Percentiles rank a stretch among this genome's conserved stretches.
Conservation (phyloP, 2,113 vertebrate species). For the Tragulus kanchil region DNA sequence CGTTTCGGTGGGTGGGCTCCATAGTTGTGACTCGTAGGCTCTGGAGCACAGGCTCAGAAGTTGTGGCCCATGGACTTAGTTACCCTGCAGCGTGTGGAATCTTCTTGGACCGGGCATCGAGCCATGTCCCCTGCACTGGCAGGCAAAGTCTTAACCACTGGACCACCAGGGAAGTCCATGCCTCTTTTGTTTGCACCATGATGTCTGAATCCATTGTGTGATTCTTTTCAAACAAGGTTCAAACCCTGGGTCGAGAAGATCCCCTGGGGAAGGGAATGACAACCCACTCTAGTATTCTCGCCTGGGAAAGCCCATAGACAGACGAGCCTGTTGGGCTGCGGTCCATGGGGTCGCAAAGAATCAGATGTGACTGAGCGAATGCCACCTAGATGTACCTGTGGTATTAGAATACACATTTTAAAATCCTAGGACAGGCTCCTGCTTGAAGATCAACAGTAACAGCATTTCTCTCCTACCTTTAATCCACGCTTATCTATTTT, state of each 20-base stretch:
- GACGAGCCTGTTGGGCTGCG: too few relatives aligned
- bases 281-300: too few relatives aligned
- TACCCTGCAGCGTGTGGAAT: neutral
- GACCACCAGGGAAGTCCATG: neutral
- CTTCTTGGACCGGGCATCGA: neutral
- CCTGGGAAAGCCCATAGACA: too few relatives aligned
- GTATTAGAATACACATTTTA: neutral
- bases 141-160: neutral
- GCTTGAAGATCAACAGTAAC: neutral
- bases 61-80: neutral
- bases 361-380: too few relatives aligned
- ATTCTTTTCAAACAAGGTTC: slow-evolving; percentile 17
- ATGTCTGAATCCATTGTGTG: neutral
- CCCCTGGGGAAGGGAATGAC: too few relatives aligned
- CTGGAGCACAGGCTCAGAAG: neutral
- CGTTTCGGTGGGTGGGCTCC: too few relatives aligned
- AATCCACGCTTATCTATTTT: neutral
- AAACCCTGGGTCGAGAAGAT: too few relatives aligned
- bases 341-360: too few relatives aligned
- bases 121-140: neutral
- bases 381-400: neutral
- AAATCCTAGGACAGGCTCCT: neutral
- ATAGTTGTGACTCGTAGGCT: neutral
- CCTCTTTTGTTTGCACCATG: neutral
- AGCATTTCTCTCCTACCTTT: neutral